Conservation (phyloP, 2,888 invertebrate genomes). For the Adelognathus sp. region DNA sequence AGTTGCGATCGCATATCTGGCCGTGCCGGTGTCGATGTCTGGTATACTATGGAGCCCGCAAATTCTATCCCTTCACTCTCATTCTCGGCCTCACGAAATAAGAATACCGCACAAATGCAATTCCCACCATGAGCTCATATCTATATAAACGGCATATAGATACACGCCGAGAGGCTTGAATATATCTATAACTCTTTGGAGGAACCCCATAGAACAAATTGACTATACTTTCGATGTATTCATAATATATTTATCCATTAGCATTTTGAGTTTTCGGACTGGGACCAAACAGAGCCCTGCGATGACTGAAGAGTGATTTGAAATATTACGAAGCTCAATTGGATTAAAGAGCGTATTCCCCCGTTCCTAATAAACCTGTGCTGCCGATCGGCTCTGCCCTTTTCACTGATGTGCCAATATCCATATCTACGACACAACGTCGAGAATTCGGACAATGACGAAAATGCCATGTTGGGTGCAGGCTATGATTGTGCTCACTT, state of each 20-base stretch:
- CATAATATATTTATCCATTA: no score
- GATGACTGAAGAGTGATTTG: not conserved
- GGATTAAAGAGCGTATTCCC: slow-evolving; percentile 32
- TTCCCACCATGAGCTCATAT: no score
- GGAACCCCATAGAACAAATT: no score
- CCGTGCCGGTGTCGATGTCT: not conserved
- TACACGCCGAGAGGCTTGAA: not conserved
- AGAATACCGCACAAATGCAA: slow-evolving; percentile 15
- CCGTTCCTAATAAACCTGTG: slow-evolving; percentile 25
- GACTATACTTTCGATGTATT: no score
- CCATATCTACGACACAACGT: slow-evolving; percentile 13
- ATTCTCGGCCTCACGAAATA: slow-evolving; percentile 26
- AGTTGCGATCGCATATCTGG: slow-evolving; percentile 63
- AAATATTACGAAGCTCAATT: not conserved
- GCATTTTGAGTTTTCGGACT: not conserved
- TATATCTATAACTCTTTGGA: not conserved
- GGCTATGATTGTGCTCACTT: not conserved
- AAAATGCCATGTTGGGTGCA: slow-evolving; percentile 1
- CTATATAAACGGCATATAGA: no score
- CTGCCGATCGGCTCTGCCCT: slow-evolving; percentile 10
- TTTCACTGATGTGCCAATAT: slow-evolving; percentile 32
- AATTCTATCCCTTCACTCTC: slow-evolving; percentile 37
- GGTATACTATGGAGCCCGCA: slow-evolving; percentile 23
- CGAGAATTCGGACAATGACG: slow-evolving; percentile 31
- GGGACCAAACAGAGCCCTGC: no score